Percentiles rank a stretch among this genome's conserved stretches.
Conservation (phyloP, 2,888 invertebrate genomes). For the Exephanes ischioxanthus region DNA sequence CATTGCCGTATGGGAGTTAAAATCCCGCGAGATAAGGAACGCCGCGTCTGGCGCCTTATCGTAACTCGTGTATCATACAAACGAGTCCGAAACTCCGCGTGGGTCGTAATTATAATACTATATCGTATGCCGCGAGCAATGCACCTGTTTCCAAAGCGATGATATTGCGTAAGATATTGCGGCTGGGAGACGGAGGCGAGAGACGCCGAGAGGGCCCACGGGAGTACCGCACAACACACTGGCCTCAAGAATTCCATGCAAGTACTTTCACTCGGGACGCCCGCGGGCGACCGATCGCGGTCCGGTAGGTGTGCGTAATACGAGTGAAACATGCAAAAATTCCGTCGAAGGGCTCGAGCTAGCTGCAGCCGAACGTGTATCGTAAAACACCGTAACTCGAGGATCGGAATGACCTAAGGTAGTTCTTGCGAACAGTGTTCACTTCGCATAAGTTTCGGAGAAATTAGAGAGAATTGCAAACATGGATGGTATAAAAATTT, state of each 20-base stretch:
- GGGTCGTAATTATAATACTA: conserved; percentile 57
- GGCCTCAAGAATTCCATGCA: conserved; percentile 79
- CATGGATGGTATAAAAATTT: too few species aligned
- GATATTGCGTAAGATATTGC: conserved; percentile 72
- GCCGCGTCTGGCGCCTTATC: conserved; percentile 46
- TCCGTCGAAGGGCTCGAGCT: conserved; percentile 42
- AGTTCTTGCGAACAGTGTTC: too few species aligned
- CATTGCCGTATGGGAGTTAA: background rate
- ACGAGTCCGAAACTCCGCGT: conserved; percentile 39
- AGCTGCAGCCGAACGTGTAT: too few species aligned
- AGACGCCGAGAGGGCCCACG: conserved; percentile 32
- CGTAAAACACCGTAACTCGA: conserved; percentile 24
- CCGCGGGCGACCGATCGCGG: conserved; percentile 37
- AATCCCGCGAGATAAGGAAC: conserved; percentile 26
- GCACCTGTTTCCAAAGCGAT: conserved; percentile 73
- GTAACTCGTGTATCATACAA: conserved; percentile 18
- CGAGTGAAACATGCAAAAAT: conserved; percentile 54
- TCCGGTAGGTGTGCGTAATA: conserved; percentile 48
- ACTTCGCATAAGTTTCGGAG: too few species aligned
- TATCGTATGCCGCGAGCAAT: conserved; percentile 68
- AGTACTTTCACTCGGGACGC: conserved; percentile 80
- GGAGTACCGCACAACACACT: conserved; percentile 63
- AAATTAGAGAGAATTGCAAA: too few species aligned
- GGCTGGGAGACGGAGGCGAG: conserved; percentile 32
- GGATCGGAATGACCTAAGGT: background rate